Evolutionary conservation across 2,888 invertebrate genomes (phyloP), one percentile per base, ranked within the genome.

Genomic region (Agrochola circellaris): DNA sequence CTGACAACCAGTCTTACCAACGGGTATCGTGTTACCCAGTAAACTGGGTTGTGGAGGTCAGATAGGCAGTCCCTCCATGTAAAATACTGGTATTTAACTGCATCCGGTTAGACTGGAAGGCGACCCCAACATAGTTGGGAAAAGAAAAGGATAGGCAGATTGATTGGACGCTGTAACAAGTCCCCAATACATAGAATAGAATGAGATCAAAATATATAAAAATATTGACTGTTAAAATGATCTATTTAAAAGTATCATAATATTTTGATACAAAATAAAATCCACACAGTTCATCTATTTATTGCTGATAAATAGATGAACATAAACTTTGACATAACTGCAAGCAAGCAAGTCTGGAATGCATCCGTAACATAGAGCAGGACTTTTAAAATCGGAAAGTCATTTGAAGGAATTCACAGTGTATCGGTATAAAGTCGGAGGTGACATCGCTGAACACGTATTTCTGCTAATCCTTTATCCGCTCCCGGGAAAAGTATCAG

Each of bases 361-460:
- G 72, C 68, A 11, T 76, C 54, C 60, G 76, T 67, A 79, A 85
- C 76, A 82, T 75, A 81, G 73, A 82, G 79, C 73, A 87, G 79
- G 79, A 82, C 86, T 82, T 86, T 88, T 85, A 80, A 81, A 87
- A 87, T 89, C 64, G 78, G 78, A 83, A 86, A 87, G 85, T 85
- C 86, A 85, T 87, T 89, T 88, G 85, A 87, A 89, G 90, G 88
- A 90, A 89, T 90, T 82, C 75, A 81, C 83, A 86, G 88, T 90
- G 90, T 92, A 93, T 92, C 92, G 90, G 88, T 92, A 88, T 88
- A 91, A 93, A 93, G 92, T 92, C 91, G 87, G 89, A 91, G 90
- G 92, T 93, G 93, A 94, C 92, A 91, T 88, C 89, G 90, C 89
- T 88, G 92, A 92, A 95, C 92, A 92, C 91, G 93, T 93, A 92